These are phyloP conservation scores for Drosophila mimetica DNA, from an alignment of 2,888 invertebrate genomes.

Conservation along the genomic window DNA sequence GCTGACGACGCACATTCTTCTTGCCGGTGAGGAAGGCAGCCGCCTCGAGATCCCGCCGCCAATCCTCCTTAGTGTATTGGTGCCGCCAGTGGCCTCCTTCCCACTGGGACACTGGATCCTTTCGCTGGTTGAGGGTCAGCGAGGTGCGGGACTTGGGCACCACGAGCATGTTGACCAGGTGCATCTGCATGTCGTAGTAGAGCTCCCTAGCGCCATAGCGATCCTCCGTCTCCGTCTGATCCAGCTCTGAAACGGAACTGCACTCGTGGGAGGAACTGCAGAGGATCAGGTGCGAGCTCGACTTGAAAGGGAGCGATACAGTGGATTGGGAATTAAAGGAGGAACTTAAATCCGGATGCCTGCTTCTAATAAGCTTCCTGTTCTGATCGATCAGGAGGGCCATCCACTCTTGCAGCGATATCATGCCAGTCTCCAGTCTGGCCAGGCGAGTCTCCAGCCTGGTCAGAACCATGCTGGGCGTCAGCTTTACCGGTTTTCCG, in stretches of 20 bases:
- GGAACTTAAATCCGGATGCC: not conserved
- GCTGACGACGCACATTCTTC: constrained; percentile 46
- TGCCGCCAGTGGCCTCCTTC: not conserved
- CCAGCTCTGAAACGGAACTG: too few species aligned
- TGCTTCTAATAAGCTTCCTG: too few species aligned
- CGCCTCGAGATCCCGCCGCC: not conserved
- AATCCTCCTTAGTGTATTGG: not conserved
- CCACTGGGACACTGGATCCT: not conserved
- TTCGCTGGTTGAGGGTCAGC: not conserved
- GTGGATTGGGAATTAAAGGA: not conserved
- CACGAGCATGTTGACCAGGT: not conserved
- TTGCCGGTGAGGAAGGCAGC: constrained; percentile 4
- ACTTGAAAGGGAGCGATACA: too few species aligned
- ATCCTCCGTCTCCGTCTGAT: not conserved
- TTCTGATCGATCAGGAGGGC: not conserved
- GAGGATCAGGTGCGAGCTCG: not conserved
- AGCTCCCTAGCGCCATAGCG: not conserved
- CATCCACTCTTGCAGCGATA: not conserved
- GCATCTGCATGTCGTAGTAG: not conserved
- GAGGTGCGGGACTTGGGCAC: constrained; percentile 2
- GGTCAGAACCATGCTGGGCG: not conserved
- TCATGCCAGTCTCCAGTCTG: not conserved
- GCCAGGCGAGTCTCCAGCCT: too few species aligned
- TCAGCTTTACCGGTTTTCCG: not conserved
- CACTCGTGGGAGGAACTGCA: not conserved